Base-by-base conservation (phyloP, 1,140 invertebrate genomes). In the Drosophila ananassae region DNA sequence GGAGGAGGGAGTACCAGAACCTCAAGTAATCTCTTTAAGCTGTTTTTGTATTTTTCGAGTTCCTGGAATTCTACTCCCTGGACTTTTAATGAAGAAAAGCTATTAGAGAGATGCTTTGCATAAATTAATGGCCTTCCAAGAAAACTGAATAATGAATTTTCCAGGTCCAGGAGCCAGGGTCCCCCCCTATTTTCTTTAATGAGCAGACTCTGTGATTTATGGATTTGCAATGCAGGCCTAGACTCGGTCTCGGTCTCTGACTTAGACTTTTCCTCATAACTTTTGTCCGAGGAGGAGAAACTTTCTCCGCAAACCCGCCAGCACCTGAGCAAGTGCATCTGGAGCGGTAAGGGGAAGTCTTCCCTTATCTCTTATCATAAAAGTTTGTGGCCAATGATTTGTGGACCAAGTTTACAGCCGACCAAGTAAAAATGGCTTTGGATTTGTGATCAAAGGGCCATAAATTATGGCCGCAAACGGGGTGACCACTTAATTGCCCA, bases 331-430 rank as follows among this genome's bases (percentile, higher is more conserved):
- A 5, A 58, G 60, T 60, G 59, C 63, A 52, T 53, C 32, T 4
- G 41, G 9, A 3, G 5, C 0, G 39, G 13, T 6, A 28, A 41
- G 48, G 46, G 32, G n/a, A 6, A 12, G 8, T 8, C 24, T 21
- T 39, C 8, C 8, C 13, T 24, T 54, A 21, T 62, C 50, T 41
- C 55, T 62, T 63, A 73, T 73, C 71, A 21, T 7, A 7, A 62
- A 73, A 62, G 32, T 62, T 73, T 69, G 13, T 5, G 12, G 50
- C 21, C n/a, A 6, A 62, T 73, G 68, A 73, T 73, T 73, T 73
- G 71, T 73, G 64, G 64, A 17, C 24, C 60, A 74, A 73, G 48
- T 56, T 74, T 64, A 30, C 17, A 24, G 7, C 28, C n/a, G 39
- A 3, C 17, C 21, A 17, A 50, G 2, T 2, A 3, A 17, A 6